phyloP scores from a whole-genome alignment of 2,888 invertebrate genomes.

The Cybosia mesomella region DNA sequence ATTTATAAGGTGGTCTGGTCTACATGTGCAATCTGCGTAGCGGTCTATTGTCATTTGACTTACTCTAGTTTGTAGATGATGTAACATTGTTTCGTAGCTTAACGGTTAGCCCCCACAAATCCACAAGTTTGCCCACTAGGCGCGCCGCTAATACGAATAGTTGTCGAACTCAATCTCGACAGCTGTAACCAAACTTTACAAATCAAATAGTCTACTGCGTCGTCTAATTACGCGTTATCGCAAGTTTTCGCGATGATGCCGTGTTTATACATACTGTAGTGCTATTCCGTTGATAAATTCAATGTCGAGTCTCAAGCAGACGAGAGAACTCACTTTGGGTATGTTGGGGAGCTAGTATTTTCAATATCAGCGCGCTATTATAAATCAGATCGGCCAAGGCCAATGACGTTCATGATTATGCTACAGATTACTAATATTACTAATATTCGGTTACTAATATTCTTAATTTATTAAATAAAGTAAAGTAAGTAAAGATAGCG shows the following conservation, averaged over 20 bases:
- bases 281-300: neutral
- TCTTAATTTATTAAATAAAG: no score
- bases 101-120: neutral
- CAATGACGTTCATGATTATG: no score
- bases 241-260: neutral
- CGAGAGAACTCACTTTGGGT: neutral
- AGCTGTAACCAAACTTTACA: neutral
- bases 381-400: no score
- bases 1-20: neutral
- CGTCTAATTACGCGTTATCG: neutral
- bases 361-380: neutral
- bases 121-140: neutral
- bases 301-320: neutral
- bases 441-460: no score
- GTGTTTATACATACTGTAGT: no score
- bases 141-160: neutral
- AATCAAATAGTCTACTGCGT: neutral
- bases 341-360: neutral
- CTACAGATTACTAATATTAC: no score
- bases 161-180: constrained; percentile 4
- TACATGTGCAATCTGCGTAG: neutral
- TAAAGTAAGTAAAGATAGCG: no score
- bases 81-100: neutral
- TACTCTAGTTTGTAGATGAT: neutral
- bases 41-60: neutral